Evolutionary conservation across 2,113 vertebrate genomes (phyloP).

Genomic region (Amazona vittata): DNA sequence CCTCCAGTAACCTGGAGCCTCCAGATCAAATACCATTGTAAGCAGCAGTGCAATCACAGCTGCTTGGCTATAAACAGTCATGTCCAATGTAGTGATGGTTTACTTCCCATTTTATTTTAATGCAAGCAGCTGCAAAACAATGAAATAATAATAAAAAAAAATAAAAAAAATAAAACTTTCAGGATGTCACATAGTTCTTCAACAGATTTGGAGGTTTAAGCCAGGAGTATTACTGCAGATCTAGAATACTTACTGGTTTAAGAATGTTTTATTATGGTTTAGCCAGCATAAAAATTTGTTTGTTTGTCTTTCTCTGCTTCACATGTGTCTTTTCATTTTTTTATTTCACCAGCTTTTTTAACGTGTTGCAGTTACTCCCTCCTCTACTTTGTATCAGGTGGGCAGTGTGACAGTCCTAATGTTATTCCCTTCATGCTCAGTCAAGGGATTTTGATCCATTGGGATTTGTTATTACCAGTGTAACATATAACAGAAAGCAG

Average conservation of each 20-base stretch:
- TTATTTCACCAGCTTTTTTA: neutral
- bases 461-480: rapidly evolving
- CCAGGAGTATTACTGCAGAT: neutral
- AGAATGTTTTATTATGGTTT: neutral
- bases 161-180: neutral
- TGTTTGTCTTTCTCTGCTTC: neutral
- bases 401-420: neutral
- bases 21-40: neutral
- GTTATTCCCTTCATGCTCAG: neutral
- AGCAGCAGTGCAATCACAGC: neutral
- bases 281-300: neutral
- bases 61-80: neutral
- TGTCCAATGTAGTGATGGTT: neutral
- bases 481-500: neutral
- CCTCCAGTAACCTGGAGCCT: neutral
- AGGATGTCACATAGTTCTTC: neutral
- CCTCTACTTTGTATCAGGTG: neutral
- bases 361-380: neutral
- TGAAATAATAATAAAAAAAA: neutral
- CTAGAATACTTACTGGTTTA: neutral
- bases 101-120: neutral
- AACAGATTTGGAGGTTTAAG: neutral
- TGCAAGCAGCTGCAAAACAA: neutral
- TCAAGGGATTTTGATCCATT: neutral
- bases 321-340: rapidly evolving